A percentile compares a stretch with the other conserved stretches of the same genome.
phyloP scores from a whole-genome alignment of 35 echinoderm and acorn worm genomes.

The Holothuria glaberrima region DNA sequence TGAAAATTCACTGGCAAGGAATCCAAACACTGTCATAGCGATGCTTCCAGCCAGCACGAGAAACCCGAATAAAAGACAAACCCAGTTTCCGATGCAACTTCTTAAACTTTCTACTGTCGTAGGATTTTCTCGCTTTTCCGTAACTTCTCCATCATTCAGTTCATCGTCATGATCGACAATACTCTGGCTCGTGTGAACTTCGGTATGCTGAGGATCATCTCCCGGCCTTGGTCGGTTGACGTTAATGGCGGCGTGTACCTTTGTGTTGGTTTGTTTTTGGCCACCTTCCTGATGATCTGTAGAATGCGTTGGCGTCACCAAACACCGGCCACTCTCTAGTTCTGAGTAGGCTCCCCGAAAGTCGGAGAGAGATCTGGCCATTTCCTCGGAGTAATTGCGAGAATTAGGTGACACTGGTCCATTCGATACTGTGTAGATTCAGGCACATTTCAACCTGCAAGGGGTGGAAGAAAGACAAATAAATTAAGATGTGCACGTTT shows the following conservation, averaged over 20 bases:
- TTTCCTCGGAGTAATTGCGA: background rate
- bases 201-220: background rate
- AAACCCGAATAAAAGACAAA: conserved; percentile 74
- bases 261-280: background rate
- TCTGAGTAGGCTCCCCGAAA: conserved; percentile 48
- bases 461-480: background rate
- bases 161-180: conserved; percentile 14
- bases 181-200: conserved; percentile 42
- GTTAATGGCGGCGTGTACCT: background rate
- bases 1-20: conserved; percentile 73
- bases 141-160: background rate
- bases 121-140: background rate
- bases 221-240: background rate
- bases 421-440: conserved; percentile 25
- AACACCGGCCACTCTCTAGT: conserved; percentile 38
- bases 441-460: background rate
- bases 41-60: conserved; percentile 68
- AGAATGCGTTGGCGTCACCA: conserved; percentile 17
- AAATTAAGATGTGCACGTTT: no score
- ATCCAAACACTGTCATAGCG: conserved; percentile 89
- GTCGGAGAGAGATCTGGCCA: conserved; percentile 35
- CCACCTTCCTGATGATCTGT: background rate
- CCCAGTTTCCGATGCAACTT: conserved; percentile 55
- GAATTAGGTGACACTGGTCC: conserved; percentile 24
- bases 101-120: conserved; percentile 5